Percentiles rank a stretch among this genome's conserved stretches.
Conservation (phyloP, 2,888 invertebrate genomes). For the Agrotis puta region DNA sequence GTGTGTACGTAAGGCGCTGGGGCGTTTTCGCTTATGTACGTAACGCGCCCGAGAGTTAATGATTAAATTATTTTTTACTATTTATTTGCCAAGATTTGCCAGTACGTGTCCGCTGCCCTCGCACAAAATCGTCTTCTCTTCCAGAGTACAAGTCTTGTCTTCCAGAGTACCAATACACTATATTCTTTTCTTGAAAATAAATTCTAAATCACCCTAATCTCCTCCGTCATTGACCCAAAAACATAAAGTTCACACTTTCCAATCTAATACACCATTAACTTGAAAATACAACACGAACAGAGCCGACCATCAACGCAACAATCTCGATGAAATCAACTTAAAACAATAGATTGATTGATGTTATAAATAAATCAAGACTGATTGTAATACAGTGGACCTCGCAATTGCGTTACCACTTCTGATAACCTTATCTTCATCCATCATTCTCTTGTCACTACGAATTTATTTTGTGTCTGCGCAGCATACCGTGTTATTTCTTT, state of each 20-base stretch:
- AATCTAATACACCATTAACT: slow-evolving; percentile 7
- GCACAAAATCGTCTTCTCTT: too few relatives aligned
- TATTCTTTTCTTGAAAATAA: too few relatives aligned
- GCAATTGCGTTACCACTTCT: not conserved
- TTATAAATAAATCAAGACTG: slow-evolving; percentile 29
- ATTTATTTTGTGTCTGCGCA: not conserved
- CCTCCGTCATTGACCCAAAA: not conserved
- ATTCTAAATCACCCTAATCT: not conserved
- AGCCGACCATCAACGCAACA: not conserved
- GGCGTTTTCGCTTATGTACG: too few relatives aligned
- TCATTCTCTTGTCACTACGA: not conserved
- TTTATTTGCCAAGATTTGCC: too few relatives aligned
- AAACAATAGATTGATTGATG: slow-evolving; percentile 59
- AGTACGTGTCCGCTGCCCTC: too few relatives aligned
- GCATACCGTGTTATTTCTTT: not conserved
- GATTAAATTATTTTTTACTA: too few relatives aligned
- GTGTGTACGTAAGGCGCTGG: too few relatives aligned
- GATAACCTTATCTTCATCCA: not conserved
- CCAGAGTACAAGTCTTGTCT: too few relatives aligned
- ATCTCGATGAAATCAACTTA: slow-evolving; percentile 28
- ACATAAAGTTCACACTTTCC: slow-evolving; percentile 3
- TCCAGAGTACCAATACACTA: too few relatives aligned
- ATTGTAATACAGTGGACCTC: slow-evolving; percentile 4
- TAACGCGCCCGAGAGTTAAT: too few relatives aligned
- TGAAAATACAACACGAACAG: slow-evolving; percentile 12